Conservation (phyloP, 2,113 vertebrate species). For the Bos indicus region DNA sequence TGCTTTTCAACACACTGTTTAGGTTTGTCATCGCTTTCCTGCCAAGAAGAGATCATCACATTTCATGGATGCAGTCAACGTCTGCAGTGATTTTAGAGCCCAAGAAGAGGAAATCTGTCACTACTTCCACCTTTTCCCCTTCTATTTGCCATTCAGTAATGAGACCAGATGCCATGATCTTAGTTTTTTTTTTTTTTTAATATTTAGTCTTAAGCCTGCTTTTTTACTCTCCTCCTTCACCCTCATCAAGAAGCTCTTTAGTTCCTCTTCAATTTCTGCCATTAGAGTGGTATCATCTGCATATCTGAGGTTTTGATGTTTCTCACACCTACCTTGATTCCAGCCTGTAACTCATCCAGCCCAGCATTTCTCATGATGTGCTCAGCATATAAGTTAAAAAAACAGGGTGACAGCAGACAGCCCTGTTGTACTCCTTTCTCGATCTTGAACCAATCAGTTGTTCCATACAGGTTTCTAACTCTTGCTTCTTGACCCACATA, state of each 20-base stretch:
- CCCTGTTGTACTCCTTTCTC: background rate
- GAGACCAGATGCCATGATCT: background rate
- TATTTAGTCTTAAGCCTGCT: background rate
- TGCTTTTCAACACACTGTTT: background rate
- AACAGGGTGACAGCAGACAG: background rate
- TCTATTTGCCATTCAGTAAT: background rate
- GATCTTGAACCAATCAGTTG: background rate
- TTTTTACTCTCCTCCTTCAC: background rate
- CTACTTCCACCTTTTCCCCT: background rate
- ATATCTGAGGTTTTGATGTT: background rate
- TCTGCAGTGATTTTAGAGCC: background rate
- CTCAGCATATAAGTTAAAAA: background rate
- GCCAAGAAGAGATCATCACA: background rate
- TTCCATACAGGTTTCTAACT: background rate
- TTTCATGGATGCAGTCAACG: background rate
- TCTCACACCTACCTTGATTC: background rate
- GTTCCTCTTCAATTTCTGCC: background rate
- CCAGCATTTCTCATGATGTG: background rate
- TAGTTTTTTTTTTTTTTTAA: background rate
- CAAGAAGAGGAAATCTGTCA: background rate
- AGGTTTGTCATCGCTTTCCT: background rate
- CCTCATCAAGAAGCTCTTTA: background rate
- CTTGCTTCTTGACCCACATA: background rate
- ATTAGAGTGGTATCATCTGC: background rate
- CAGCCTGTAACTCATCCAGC: background rate